Evolutionary conservation across 2,113 vertebrate genomes (phyloP), one percentile per base, ranked within the genome.

Genomic region (Vulpes vulpes): DNA sequence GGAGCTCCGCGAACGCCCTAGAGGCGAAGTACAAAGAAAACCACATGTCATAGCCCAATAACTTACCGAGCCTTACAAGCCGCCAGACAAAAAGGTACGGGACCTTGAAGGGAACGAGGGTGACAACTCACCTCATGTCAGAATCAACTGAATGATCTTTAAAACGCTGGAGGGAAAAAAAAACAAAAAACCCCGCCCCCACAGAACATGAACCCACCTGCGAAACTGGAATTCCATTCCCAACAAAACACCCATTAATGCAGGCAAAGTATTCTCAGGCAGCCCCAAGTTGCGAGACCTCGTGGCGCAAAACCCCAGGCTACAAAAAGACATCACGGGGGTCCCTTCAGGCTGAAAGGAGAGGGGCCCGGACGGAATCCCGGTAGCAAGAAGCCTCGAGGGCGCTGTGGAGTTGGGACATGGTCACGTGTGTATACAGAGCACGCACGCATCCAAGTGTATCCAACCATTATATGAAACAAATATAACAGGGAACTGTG

Each of bases 361-460:
- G 1, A 5, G 51, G 35, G 11, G 12, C 16, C 17, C 4, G 22
- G 62, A 67, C 8, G 35, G 35, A 49, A n/a, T 2, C n/a, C 62
- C 0, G 23, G 60, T 1, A 6, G 49, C 23, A 15, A 16, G 5
- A 25, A 22, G 32, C 11, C 30, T 7, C 2, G 1, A 2, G 27
- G 57, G 27, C 27, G 4, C 14, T 10, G 27, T 0, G 69, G 11
- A 23, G 7, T 30, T 20, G 19, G 67, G 15, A 32, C 2, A 11
- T 5, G 25, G 64, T 22, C 57, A 43, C 11, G 20, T 23, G 71
- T 7, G 20, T 38, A 0, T 3, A 12, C 2, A 16, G 22, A 19
- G 53, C 3, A 81, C 1, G 25, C 27, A 19, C 35, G 62, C 27
- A 38, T 19, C 2, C 0, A 35, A 15, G 20, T 10, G 38, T 76